These are phyloP conservation scores for Chaenocephalus aceratus DNA, from an alignment of 2,113 vertebrate genomes.

Conservation along the genomic window DNA sequence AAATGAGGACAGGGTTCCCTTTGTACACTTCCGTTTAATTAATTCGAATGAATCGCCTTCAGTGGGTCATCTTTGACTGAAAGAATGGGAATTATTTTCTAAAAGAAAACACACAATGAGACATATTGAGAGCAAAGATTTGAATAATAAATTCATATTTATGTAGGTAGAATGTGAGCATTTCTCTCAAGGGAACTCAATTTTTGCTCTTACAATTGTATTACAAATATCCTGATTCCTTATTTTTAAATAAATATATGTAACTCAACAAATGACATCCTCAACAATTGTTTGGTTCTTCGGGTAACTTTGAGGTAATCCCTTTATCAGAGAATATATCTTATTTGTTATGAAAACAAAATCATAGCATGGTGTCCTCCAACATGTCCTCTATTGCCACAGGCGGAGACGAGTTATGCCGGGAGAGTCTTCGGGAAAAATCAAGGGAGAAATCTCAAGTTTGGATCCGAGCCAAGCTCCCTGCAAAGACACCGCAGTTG, in stretches of 20 bases:
- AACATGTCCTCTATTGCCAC: background rate
- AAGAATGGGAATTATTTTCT: background rate
- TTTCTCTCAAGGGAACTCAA: background rate
- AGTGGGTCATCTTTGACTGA: background rate
- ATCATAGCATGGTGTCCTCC: background rate
- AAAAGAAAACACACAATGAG: background rate
- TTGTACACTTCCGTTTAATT: background rate
- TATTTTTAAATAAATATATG: background rate
- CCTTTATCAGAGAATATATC: background rate
- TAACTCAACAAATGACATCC: background rate
- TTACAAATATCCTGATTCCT: background rate
- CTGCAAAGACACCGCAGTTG: conserved; percentile 50
- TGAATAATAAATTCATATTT: background rate
- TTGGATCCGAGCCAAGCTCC: conserved; percentile 46
- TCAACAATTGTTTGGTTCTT: background rate
- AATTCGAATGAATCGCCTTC: background rate
- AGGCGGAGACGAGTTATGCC: background rate
- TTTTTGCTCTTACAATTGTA: background rate
- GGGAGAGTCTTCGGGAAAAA: background rate
- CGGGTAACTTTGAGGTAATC: background rate
- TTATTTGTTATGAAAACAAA: background rate
- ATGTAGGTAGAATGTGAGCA: background rate
- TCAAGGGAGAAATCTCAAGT: conserved; percentile 45
- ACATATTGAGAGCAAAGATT: background rate
- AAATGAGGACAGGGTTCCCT: background rate